A percentile compares a stretch with the other conserved stretches of the same genome.
Conservation (phyloP, 2,797 vertebrate genomes). For the Carduelis carduelis region DNA sequence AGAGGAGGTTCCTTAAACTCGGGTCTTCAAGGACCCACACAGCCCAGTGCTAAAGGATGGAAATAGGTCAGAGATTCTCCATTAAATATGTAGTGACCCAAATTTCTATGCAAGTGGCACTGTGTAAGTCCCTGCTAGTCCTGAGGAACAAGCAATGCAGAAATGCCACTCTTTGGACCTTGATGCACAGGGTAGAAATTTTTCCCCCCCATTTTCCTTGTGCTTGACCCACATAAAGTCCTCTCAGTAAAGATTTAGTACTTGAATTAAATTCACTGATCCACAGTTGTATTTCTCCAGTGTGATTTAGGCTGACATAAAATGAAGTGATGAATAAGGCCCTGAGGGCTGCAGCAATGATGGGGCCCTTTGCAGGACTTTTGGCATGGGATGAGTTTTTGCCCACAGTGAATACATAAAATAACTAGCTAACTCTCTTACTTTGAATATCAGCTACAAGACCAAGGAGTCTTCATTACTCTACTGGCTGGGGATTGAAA, state of each 20-base stretch:
- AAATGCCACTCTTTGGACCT: neutral
- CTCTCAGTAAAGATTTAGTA: slow-evolving; percentile 26
- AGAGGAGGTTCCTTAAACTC: neutral
- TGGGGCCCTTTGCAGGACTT: slow-evolving; percentile 25
- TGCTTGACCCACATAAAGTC: slow-evolving; percentile 57
- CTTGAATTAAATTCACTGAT: slow-evolving; percentile 48
- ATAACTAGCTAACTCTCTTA: slow-evolving; percentile 54
- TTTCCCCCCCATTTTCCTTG: neutral
- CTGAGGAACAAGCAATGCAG: neutral
- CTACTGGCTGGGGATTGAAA: slow-evolving; percentile 41
- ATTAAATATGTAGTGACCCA: neutral
- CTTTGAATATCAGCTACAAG: slow-evolving; percentile 47
- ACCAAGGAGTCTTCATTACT: slow-evolving; percentile 38
- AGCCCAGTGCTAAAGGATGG: neutral
- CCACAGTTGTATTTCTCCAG: slow-evolving; percentile 18
- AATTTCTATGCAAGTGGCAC: neutral
- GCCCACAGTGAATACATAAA: slow-evolving; percentile 49
- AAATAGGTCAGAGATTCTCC: slow-evolving; percentile 35
- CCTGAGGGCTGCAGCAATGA: slow-evolving; percentile 43
- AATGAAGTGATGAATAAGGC: slow-evolving; percentile 32
- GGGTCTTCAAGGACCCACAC: neutral
- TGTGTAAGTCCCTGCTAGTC: neutral
- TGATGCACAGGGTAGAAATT: neutral
- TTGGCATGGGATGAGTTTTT: slow-evolving; percentile 19
- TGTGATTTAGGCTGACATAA: slow-evolving; percentile 36